Evolutionary conservation across 2,888 invertebrate species (phyloP).

Genomic region (Caenorhabditis sp.): DNA sequence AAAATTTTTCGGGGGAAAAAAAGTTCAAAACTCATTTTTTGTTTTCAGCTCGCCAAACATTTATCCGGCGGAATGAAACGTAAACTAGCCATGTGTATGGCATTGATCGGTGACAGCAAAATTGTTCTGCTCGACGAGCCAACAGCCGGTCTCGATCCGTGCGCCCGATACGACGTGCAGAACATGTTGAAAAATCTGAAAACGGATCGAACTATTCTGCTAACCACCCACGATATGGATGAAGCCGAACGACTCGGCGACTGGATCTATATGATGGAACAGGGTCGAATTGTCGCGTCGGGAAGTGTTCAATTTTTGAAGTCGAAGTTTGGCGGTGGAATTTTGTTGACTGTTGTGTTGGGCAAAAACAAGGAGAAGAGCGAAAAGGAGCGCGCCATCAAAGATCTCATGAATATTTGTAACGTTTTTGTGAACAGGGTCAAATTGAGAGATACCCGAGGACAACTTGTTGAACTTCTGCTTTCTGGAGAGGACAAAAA

Average conservation of each 20-base stretch:
- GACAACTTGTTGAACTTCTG: slow-evolving; percentile 45
- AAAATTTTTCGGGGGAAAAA: too few species aligned
- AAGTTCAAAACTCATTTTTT: neutral
- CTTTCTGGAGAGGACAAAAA: slow-evolving; percentile 34
- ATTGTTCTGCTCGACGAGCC: slow-evolving; percentile 66
- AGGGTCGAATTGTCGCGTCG: slow-evolving; percentile 58
- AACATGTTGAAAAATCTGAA: slow-evolving; percentile 51
- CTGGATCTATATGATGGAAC: slow-evolving; percentile 63
- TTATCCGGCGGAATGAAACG: slow-evolving; percentile 68
- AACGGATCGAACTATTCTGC: slow-evolving; percentile 55
- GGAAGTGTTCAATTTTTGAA: slow-evolving; percentile 62
- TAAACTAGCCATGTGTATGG: slow-evolving; percentile 66
- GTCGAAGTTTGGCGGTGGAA: slow-evolving; percentile 58
- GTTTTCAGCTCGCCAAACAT: slow-evolving; percentile 36
- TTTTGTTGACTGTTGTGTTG: slow-evolving; percentile 55
- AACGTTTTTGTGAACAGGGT: neutral
- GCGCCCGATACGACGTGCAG: slow-evolving; percentile 50
- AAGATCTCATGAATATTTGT: slow-evolving; percentile 1
- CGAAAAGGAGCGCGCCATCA: neutral
- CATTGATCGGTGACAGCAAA: slow-evolving; percentile 56
- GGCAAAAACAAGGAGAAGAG: slow-evolving; percentile 8
- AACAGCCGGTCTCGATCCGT: slow-evolving; percentile 56
- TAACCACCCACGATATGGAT: slow-evolving; percentile 69
- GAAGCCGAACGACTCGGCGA: slow-evolving; percentile 68
- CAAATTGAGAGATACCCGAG: slow-evolving; percentile 22